phyloP scores from a whole-genome alignment of 2,888 invertebrate species.

The Phanerotoma sp. region DNA sequence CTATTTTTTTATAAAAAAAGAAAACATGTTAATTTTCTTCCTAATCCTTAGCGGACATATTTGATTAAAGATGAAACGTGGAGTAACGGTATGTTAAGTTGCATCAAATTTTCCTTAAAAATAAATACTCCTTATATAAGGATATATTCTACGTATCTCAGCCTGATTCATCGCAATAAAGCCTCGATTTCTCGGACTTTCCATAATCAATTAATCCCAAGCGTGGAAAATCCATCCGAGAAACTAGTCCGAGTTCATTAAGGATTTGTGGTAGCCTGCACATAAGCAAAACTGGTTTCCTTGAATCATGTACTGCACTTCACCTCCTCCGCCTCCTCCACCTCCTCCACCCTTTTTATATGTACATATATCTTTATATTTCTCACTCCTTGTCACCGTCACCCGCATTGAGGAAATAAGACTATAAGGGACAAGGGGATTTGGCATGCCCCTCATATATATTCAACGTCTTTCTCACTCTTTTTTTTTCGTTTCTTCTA shows the following conservation, averaged over 20 bases:
- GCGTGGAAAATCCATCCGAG: conserved; percentile 19
- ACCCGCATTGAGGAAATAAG: conserved; percentile 12
- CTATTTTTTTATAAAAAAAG: no score
- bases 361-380: conserved; percentile 3
- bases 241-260: conserved; percentile 40
- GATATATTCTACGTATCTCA: background rate
- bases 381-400: background rate
- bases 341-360: conserved; percentile 28
- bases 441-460: conserved; percentile 35
- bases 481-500: no score
- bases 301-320: no score
- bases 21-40: no score
- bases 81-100: no score
- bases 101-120: no score
- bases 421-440: conserved; percentile 22
- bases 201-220: conserved; percentile 19
- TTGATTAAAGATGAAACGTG: no score
- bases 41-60: no score
- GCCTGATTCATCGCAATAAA: background rate
- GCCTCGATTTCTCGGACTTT: conserved; percentile 8
- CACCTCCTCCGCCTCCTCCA: conserved; percentile 19
- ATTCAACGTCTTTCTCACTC: conserved; percentile 27
- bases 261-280: conserved; percentile 17
- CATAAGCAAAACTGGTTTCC: no score
- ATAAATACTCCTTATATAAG: no score